These are phyloP conservation scores for Ridgeia piscesae DNA, from an alignment of 1,140 invertebrate genomes.

Conservation along the genomic window DNA sequence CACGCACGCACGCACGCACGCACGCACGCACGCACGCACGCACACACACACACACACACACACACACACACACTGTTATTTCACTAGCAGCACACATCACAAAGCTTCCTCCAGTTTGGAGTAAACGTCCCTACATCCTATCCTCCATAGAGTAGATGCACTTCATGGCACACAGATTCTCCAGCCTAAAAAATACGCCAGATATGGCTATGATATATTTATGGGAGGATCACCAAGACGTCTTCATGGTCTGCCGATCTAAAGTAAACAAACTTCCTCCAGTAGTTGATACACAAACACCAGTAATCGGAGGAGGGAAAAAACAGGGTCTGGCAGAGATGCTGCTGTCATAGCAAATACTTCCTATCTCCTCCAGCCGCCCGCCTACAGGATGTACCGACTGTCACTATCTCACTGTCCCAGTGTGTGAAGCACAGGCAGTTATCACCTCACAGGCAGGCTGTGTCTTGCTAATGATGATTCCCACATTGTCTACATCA, in stretches of 20 bases:
- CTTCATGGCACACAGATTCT: not conserved
- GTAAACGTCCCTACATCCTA: not conserved
- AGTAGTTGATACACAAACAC: not conserved
- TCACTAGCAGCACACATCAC: not conserved
- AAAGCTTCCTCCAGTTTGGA: not conserved
- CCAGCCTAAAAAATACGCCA: not conserved
- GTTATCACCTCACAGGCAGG: not conserved
- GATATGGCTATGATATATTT: slow-evolving; percentile 1
- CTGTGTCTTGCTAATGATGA: not conserved
- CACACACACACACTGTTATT: too few species aligned
- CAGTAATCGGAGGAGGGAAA: not conserved
- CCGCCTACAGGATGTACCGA: not conserved
- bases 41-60: too few species aligned
- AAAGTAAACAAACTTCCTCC: not conserved
- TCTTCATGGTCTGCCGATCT: not conserved
- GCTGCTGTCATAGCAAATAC: not conserved
- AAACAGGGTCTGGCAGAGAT: not conserved
- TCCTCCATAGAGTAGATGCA: not conserved
- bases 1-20: too few species aligned
- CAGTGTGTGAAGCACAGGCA: not conserved
- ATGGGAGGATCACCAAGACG: not conserved
- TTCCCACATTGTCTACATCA: not conserved
- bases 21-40: too few species aligned
- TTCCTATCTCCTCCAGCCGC: not conserved
- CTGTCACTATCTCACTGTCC: not conserved